Evolutionary conservation across 2,113 vertebrate genomes (phyloP).

Genomic region (Dendrocopos noguchii): DNA sequence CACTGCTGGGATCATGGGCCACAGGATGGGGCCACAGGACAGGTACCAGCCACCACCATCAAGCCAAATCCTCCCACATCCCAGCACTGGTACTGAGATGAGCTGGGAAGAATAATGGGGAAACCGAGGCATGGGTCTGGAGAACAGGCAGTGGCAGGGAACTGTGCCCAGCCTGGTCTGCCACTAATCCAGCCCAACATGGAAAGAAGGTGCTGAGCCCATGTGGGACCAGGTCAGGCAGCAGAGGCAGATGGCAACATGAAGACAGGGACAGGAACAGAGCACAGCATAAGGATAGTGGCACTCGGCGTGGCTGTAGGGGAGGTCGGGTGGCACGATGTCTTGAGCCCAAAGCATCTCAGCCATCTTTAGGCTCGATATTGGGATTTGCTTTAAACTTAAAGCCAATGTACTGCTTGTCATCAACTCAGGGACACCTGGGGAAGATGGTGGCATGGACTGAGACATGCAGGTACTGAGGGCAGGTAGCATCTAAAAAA

Average conservation of each 20-base stretch:
- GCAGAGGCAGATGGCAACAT: background rate
- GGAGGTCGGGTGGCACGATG: background rate
- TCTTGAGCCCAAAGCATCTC: background rate
- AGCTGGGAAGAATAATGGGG: background rate
- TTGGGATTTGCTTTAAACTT: background rate
- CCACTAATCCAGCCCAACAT: rapidly evolving
- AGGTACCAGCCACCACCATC: background rate
- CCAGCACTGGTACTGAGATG: rapidly evolving
- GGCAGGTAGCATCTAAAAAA: background rate
- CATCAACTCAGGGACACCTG: background rate
- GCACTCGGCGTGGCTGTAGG: background rate
- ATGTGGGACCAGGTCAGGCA: background rate
- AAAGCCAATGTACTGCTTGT: background rate
- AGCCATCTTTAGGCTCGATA: rapidly evolving
- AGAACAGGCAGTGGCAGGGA: background rate
- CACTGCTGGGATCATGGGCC: too few species aligned
- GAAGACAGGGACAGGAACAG: background rate
- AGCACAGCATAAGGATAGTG: rapidly evolving
- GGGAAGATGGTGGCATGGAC: background rate
- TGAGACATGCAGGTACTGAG: background rate
- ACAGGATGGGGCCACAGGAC: background rate
- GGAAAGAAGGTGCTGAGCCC: background rate
- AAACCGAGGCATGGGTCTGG: background rate
- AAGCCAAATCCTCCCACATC: background rate
- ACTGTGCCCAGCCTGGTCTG: background rate